phyloP scores from a whole-genome alignment of 2,113 vertebrate species.

The Nannobrachium achirus region DNA sequence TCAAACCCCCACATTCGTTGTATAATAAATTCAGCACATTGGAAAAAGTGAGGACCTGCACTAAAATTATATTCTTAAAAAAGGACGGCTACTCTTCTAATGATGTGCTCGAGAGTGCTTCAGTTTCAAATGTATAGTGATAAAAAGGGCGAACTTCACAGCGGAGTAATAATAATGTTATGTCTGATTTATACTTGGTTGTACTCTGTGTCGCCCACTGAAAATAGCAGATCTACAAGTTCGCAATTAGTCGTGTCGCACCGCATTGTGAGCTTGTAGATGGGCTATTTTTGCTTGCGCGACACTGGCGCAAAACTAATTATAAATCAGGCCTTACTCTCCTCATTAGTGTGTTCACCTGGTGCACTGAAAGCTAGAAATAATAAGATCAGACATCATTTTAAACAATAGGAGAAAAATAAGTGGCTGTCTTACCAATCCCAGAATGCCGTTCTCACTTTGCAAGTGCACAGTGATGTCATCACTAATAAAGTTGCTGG shows the following conservation, averaged over 20 bases:
- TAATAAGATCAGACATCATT: neutral
- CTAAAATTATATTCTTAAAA: slow-evolving; percentile 22
- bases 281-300: too few relatives aligned
- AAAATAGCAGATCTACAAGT: too few relatives aligned
- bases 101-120: slow-evolving; percentile 1
- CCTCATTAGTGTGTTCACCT: slow-evolving; percentile 19
- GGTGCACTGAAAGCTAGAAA: slow-evolving; percentile 9
- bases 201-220: too few relatives aligned
- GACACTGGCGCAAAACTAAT: too few relatives aligned
- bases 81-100: slow-evolving; percentile 28
- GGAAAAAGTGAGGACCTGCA: slow-evolving; percentile 22
- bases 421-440: slow-evolving; percentile 86
- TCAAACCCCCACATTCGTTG: slow-evolving; percentile 44
- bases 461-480: slow-evolving; percentile 95
- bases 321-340: too few relatives aligned
- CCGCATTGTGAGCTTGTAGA: too few relatives aligned
- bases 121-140: neutral
- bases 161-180: slow-evolving; percentile 4
- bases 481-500: slow-evolving; percentile 96
- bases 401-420: neutral
- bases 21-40: slow-evolving; percentile 49
- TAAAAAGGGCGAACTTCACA: slow-evolving; percentile 3
- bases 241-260: too few relatives aligned
- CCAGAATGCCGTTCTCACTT: slow-evolving; percentile 97
- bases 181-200: too few relatives aligned